Evolutionary conservation across 2,113 vertebrate species (phyloP).

Genomic region (Platycercus adscitus): DNA sequence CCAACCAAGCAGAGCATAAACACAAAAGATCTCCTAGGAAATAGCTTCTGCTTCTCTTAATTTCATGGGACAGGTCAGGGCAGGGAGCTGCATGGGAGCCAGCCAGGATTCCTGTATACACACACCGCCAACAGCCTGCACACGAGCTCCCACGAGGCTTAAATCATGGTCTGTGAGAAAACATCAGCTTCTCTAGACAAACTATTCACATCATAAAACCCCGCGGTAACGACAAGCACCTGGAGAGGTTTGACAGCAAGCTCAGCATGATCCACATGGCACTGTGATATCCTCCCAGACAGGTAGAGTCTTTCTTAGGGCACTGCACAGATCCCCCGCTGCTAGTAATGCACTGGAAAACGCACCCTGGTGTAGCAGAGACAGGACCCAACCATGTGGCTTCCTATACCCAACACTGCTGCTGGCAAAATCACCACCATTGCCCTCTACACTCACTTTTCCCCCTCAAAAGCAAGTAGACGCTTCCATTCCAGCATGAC

Average conservation of each 20-base stretch:
- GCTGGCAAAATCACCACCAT: neutral
- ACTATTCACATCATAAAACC: neutral
- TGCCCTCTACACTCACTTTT: neutral
- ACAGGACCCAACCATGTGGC: accelerated
- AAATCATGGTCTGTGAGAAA: conserved; percentile 8
- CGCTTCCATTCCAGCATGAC: neutral
- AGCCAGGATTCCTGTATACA: conserved; percentile 22
- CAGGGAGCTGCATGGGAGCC: neutral
- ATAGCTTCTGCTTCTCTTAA: conserved; percentile 6
- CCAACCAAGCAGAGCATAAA: neutral
- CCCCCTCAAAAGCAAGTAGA: neutral
- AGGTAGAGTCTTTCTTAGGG: neutral
- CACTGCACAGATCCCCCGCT: neutral
- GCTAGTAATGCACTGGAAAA: neutral
- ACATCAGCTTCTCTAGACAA: neutral
- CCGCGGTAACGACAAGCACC: neutral
- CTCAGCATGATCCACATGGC: neutral
- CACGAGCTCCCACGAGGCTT: neutral
- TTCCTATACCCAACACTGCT: neutral
- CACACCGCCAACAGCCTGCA: conserved; percentile 4
- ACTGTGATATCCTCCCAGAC: neutral
- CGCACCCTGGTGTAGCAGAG: neutral
- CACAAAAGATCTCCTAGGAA: conserved; percentile 28
- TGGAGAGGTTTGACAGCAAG: neutral
- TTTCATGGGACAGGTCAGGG: conserved; percentile 15